Base-by-base conservation (phyloP, 1,140 invertebrate genomes). In the Drosophila fuyamai region DNA sequence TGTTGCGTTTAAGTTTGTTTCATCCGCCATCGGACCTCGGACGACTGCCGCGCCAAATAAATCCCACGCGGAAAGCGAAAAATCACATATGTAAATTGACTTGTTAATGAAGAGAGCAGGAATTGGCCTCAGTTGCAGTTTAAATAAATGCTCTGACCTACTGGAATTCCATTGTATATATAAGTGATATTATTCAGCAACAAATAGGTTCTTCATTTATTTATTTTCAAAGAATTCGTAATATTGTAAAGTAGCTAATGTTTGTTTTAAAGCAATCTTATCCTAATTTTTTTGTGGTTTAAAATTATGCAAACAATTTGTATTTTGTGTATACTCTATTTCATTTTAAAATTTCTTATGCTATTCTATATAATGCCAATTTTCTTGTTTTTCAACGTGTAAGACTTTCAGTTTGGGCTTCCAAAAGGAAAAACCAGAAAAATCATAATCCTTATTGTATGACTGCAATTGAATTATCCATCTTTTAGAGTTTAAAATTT, bases 1-100 rank as follows among this genome's bases (percentile, higher is more conserved):
- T 76, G 76, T 86, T 79, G 58, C 63, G 82, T 85, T 85, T 81
- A 85, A 85, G 81, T 78, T 85, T 55, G 56, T 72, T 59, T 70
- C 63, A 40, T 55, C 46, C 54, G 71, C 59, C 60, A 57, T 32
- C 44, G 16, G 59, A 68, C 61, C 65, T 63, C 62, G 65, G 65
- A 68, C 65, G 61, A 68, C 65, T 66, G 65, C 61, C 38, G 47
- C 59, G 32, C 47, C 61, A 41, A 60, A 68, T 68, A 53, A 68
- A 68, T 38, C 18, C 12, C 61, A 68, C 32, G 65, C 60, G 61
- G 61, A 38, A 38, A 59, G 29, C 43, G 44, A 44, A 57, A 35
- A 60, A 63, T 35, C 27, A 60, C 29, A 60, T 35, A 14, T 43
- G 55, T n/a, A 35, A 60, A 35, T 35, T 63, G 38, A 4, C 0